Percentiles rank a stretch among this genome's conserved stretches.
Evolutionary conservation across 2,113 vertebrate species (phyloP).

Genomic region (Corvus cornix): DNA sequence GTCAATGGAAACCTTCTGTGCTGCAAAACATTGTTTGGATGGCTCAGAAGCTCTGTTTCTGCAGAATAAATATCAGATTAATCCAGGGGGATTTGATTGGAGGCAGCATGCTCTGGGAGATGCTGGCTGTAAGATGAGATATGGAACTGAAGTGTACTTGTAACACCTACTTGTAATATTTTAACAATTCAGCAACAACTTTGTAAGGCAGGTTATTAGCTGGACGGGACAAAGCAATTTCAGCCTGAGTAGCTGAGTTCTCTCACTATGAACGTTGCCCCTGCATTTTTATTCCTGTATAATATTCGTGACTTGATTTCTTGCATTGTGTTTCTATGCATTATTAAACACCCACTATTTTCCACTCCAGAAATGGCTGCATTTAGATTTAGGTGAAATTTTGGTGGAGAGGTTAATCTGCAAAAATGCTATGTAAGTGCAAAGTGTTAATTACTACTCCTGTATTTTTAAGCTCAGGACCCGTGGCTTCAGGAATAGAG

Average conservation of each 20-base stretch:
- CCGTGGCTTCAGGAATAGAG: background rate
- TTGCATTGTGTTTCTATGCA: background rate
- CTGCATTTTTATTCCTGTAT: conserved; percentile 25
- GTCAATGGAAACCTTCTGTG: background rate
- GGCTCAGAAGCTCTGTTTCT: background rate
- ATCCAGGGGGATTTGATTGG: background rate
- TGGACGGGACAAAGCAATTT: background rate
- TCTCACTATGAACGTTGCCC: background rate
- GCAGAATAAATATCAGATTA: background rate
- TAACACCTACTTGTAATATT: conserved; percentile 25
- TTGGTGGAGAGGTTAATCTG: background rate
- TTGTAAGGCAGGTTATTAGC: conserved; percentile 15
- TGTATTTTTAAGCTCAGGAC: background rate
- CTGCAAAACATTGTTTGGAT: background rate
- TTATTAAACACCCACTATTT: conserved; percentile 22
- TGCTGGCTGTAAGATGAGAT: background rate
- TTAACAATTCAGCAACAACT: conserved; percentile 27
- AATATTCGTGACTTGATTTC: background rate
- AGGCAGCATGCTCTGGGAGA: background rate
- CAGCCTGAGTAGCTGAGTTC: background rate
- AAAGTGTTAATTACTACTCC: background rate
- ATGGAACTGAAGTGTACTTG: conserved; percentile 23
- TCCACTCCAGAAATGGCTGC: conserved; percentile 1
- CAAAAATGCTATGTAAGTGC: background rate
- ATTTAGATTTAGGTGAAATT: background rate